Conservation (phyloP, 2,888 invertebrate genomes). For the Drosophila hamatofila region DNA sequence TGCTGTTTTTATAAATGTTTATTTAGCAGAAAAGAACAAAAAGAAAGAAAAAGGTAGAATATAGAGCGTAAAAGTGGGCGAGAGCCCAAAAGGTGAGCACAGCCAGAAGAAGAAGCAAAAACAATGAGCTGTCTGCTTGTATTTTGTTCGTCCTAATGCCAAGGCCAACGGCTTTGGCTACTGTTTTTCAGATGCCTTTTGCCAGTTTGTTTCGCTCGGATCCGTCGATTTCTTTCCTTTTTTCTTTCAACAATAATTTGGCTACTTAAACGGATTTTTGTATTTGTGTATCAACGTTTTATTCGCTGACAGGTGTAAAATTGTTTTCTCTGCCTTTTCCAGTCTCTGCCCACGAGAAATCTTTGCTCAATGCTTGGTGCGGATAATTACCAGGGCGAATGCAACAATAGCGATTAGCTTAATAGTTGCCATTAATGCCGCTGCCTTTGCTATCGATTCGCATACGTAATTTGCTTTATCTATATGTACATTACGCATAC, state of each 20-base stretch:
- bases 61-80: slow-evolving; percentile 26
- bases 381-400: slow-evolving; percentile 64
- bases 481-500: slow-evolving; percentile 46
- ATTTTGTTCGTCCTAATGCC: slow-evolving; percentile 66
- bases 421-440: slow-evolving; percentile 72
- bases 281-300: slow-evolving; percentile 77
- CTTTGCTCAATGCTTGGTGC: slow-evolving; percentile 25
- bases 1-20: slow-evolving; percentile 76
- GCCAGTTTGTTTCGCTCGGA: slow-evolving; percentile 22
- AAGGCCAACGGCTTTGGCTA: slow-evolving; percentile 39
- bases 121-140: slow-evolving; percentile 58
- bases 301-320: slow-evolving; percentile 80
- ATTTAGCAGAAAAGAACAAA: slow-evolving; percentile 62
- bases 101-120: slow-evolving; percentile 47
- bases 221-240: slow-evolving; percentile 32
- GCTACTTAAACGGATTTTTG: slow-evolving; percentile 76
- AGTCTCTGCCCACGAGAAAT: slow-evolving; percentile 12
- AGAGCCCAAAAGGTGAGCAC: slow-evolving; percentile 66
- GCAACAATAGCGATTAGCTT: slow-evolving; percentile 72
- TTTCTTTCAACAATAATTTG: slow-evolving; percentile 72
- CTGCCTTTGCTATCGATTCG: slow-evolving; percentile 36
- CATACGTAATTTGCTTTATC: slow-evolving; percentile 3
- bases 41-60: slow-evolving; percentile 12
- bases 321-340: slow-evolving; percentile 45
- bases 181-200: slow-evolving; percentile 42